Base-by-base conservation (phyloP, 2,113 vertebrate species). In the Nicator chloris region DNA sequence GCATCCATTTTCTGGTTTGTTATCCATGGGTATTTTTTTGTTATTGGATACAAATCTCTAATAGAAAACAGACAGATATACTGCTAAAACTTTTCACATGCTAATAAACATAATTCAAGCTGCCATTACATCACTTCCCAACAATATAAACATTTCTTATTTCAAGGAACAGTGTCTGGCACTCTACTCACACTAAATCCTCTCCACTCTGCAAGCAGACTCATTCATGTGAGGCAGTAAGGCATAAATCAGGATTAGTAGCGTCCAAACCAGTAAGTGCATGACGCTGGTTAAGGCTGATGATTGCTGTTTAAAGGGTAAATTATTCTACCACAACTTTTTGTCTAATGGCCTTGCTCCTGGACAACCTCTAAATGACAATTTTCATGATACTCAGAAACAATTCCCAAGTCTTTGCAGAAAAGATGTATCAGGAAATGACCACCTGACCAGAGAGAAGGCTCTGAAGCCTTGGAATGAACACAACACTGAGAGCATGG, bases 71-170 rank as follows among this genome's bases (percentile, higher is more conserved):
- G 92, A 90, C 27, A 71, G 47, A 82, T 88, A 79, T 54, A 81
- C 64, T 83, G 35, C 64, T 86, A 85, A 93, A 92, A 73, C 27
- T 94, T 90, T 93, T 93, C 92, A 88, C 51, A 85, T 88, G 59
- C n/a, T 93, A 94, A 95, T 80, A 95, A 91, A 81, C 80, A 82
- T 84, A 88, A 86, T 86, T 88, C 64, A 93, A 85, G 53, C 40
- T 92, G 87, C 87, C 90, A 89, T 95, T 91, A 95, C 87, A 92
- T 92, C 85, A 95, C 69, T 95, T 93, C 90, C 77, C 54, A 94
- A 65, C 27, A 93, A 93, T 84, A 92, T 84, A 94, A 96, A 95
- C 75, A 81, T 53, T 95, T 92, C 79, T 86, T 51, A 54, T 91
- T 90, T 95, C 79, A 88, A 80, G 51, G 44, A 60, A 30, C 27